Evolutionary conservation across 1,140 invertebrate genomes (phyloP), one percentile per base, ranked within the genome.

Genomic region (Solenopsis fugax): DNA sequence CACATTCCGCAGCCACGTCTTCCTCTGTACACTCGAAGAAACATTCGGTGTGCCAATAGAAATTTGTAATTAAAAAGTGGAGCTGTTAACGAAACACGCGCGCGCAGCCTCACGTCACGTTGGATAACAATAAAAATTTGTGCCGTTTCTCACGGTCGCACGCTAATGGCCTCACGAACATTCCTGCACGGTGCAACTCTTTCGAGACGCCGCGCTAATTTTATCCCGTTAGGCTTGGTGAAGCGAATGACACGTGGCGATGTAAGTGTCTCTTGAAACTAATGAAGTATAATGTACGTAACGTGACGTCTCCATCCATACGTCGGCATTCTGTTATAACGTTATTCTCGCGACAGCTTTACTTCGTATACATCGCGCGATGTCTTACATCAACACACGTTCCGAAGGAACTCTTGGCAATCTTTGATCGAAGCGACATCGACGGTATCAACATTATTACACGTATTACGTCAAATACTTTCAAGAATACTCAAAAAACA

Each of bases 161-260:
- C 18, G 78, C 50, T 71, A 69, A 80, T 50, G n/a, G 48, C 62
- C 29, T 41, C 34, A n/a, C 41, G 16, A 24, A 73, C 69, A 73
- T 58, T 73, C 52, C 34, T n/a, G 80, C 41, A 75, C 29, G 56
- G 54, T 84, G 80, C 80, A 60, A 34, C 54, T 84, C 54, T 75
- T 84, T n/a, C 80, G 80, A 73, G 80, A 73, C 13, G 54, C 2
- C 41, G 54, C 69, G 80, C 69, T 84, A 75, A 84, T 84, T 84
- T 84, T 84, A 84, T 84, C 80, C 69, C 80, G 69, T 84, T 84
- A 75, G 50, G 69, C 69, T 73, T n/a, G 67, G 45, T 50, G 69
- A 54, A 75, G 80, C 80, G 41, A 50, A 41, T 41, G 69, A 75
- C 80, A 84, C 80, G 80, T 84, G 80, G 69, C 80, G n/a, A 82